Evolutionary conservation across 1,140 invertebrate genomes (phyloP), one percentile per base, ranked within the genome.

Genomic region (Drosophila novamexicana): DNA sequence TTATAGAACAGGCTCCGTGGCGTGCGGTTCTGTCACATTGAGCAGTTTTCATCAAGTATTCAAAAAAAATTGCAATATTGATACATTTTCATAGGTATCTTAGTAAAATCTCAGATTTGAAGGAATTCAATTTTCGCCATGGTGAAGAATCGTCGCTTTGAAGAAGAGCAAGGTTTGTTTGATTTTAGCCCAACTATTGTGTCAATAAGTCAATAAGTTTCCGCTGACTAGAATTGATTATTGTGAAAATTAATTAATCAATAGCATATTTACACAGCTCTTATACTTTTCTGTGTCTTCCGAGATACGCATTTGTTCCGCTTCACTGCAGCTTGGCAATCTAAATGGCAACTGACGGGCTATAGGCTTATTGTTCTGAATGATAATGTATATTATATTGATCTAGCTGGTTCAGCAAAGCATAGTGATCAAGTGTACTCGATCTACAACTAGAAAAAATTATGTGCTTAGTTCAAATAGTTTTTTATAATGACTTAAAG

Each of bases 141-240:
- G 49, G 84, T 79, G 7, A 89, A 81, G 42, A 89, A 89, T 89
- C 84, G 84, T 68, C 84, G 84, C 40, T 90, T 65, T 53, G 80
- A 84, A 16, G 71, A 89, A 16, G 73, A 76, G 7, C 79, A 78
- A 81, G 78, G 84, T 89, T 59, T 53, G 71, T 57, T 37, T 16
- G 32, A 52, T 1, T 12, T 32, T 34, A 22, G 5, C 22, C 6
- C 22, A 52, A 14, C 18, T 18, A 29, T n/a, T 40, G 36, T 39
- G 37, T 59, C 14, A 29, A 29, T 0, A 29, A 29, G 22, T 29
- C 3, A 29, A 29, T 29, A 29, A 29, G 4, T 50, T 9, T n/a
- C 22, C 12, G n/a, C 29, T 52, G 12, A 7, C 42, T 49, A 18
- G 4, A 7, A 36, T 34, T 58, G 10, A 9, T 29, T 3, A 42